Percentiles rank a stretch among this genome's conserved stretches.
phyloP scores from a whole-genome alignment of 1,140 invertebrate species.

The Drosophila sucinea region DNA sequence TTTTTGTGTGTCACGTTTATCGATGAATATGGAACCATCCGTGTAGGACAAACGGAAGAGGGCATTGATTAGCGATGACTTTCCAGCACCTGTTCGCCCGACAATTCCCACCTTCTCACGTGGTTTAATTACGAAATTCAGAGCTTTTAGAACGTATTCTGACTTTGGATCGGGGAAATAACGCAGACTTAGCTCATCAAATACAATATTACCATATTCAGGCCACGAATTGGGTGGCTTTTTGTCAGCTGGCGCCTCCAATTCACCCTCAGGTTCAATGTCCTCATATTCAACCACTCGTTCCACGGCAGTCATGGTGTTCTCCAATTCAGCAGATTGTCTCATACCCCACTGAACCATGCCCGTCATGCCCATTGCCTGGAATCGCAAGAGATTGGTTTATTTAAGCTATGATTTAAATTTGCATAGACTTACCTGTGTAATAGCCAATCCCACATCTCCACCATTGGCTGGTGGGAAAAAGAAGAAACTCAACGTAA shows the following conservation, averaged over 20 bases:
- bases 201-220: slow-evolving; percentile 86
- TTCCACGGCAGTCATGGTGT: slow-evolving; percentile 92
- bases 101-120: slow-evolving; percentile 90
- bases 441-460: slow-evolving; percentile 91
- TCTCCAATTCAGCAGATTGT: slow-evolving; percentile 92
- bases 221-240: slow-evolving; percentile 90
- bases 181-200: slow-evolving; percentile 86
- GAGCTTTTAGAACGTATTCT: slow-evolving; percentile 86
- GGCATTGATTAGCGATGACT: slow-evolving; percentile 93
- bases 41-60: slow-evolving; percentile 90
- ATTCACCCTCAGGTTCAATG: slow-evolving; percentile 87
- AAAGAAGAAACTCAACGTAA: slow-evolving; percentile 88
- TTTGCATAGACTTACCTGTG: slow-evolving; percentile 83
- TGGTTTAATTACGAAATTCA: slow-evolving; percentile 86
- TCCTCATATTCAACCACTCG: slow-evolving; percentile 90
- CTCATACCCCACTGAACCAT: slow-evolving; percentile 94
- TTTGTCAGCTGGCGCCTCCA: slow-evolving; percentile 86
- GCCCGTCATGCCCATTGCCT: slow-evolving; percentile 90
- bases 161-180: slow-evolving; percentile 87
- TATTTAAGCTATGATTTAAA: no score
- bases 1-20: slow-evolving; percentile 86
- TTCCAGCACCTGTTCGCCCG: slow-evolving; percentile 95
- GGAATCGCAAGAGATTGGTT: no score
- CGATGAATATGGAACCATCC: slow-evolving; percentile 89
- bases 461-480: slow-evolving; percentile 86